phyloP scores from a whole-genome alignment of 2,797 vertebrate genomes.

The Hypotaenidia okinawae region DNA sequence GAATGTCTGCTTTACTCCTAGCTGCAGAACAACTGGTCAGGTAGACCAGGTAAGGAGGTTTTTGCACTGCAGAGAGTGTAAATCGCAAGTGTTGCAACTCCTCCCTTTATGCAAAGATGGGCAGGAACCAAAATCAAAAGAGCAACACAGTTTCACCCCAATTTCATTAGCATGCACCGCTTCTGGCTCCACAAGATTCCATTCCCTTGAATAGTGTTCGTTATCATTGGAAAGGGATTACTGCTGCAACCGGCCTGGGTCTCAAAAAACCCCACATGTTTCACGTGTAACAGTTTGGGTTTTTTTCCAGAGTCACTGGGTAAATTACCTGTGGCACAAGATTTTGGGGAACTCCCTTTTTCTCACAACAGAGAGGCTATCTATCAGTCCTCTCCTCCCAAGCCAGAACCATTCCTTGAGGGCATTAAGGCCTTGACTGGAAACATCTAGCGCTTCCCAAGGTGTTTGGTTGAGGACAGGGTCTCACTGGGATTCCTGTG shows the following conservation, averaged over 20 bases:
- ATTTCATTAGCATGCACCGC: not conserved
- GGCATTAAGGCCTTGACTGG: accelerated
- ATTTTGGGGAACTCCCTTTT: not conserved
- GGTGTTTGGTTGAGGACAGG: not conserved
- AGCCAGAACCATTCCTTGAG: not conserved
- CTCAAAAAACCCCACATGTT: not conserved
- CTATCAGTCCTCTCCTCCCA: not conserved
- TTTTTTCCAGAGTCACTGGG: not conserved
- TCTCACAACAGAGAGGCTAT: not conserved
- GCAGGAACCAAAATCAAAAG: not conserved
- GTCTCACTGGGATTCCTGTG: not conserved
- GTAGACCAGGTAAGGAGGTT: not conserved
- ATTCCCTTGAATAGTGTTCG: not conserved
- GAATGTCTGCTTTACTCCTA: not conserved
- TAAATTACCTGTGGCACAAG: not conserved
- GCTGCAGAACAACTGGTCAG: not conserved
- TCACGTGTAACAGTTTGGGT: not conserved
- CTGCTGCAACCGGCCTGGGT: not conserved
- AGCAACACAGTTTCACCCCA: not conserved
- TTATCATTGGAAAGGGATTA: not conserved
- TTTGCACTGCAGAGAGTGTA: not conserved
- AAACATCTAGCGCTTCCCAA: not conserved
- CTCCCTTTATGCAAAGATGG: not conserved
- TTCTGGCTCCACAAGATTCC: conserved; percentile 8
- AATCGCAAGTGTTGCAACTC: not conserved